phyloP scores from a whole-genome alignment of 2,113 vertebrate species.

The Nestor notabilis region DNA sequence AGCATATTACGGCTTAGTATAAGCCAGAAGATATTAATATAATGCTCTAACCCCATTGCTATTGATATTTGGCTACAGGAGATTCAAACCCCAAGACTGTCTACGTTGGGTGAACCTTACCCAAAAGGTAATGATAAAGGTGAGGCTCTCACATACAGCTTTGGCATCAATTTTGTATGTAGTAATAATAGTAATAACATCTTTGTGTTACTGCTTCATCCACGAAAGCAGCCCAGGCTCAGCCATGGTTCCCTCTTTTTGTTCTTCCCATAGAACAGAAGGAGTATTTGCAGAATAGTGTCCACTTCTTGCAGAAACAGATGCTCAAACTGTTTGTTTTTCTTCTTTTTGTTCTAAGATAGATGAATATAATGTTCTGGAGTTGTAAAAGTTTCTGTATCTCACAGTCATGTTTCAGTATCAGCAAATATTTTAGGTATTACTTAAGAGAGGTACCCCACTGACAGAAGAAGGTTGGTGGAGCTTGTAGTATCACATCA shows the following conservation, averaged over 20 bases:
- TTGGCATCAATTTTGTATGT: not conserved
- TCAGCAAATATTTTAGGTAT: conserved; percentile 69
- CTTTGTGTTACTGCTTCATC: not conserved
- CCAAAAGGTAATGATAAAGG: not conserved
- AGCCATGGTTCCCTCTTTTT: not conserved
- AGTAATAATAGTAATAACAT: not conserved
- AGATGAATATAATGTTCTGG: conserved; percentile 10
- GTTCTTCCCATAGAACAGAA: not conserved
- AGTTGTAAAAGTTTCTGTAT: conserved; percentile 16
- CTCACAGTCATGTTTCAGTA: conserved; percentile 43
- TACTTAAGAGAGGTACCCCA: conserved; percentile 63
- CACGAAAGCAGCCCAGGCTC: not conserved
- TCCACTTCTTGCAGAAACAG: not conserved
- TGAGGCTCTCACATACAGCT: not conserved
- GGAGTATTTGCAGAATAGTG: not conserved
- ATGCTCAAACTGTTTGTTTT: not conserved
- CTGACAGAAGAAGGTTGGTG: conserved; percentile 55
- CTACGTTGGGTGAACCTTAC: not conserved
- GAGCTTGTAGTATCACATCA: conserved; percentile 54
- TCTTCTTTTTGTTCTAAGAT: not conserved
- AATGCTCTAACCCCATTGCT: not conserved
- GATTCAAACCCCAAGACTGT: not conserved
- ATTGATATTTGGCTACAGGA: not conserved
- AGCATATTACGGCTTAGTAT: not conserved
- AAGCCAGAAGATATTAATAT: not conserved